Conservation (phyloP, 2,888 invertebrate genomes). For the Hydraecia micacea region DNA sequence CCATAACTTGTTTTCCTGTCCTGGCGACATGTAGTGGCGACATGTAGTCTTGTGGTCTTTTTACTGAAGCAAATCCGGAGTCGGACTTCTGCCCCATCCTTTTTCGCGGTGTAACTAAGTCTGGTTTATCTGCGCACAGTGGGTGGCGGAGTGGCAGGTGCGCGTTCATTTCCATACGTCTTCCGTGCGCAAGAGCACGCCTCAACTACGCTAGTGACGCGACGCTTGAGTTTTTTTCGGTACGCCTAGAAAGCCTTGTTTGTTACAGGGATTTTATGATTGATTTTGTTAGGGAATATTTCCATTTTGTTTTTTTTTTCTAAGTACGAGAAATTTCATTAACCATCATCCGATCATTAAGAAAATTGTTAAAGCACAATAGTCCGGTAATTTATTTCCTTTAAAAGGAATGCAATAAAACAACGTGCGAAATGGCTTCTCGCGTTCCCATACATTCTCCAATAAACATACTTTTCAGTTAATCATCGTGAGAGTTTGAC, state of each 20-base stretch:
- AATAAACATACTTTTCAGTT: constrained; percentile 33
- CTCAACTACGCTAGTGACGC: constrained; percentile 32
- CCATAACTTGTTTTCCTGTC: background rate
- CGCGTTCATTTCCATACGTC: constrained; percentile 70
- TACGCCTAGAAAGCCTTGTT: constrained; percentile 27
- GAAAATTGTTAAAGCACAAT: background rate
- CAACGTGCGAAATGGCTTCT: background rate
- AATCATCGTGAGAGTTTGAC: constrained; percentile 47
- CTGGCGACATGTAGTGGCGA: background rate
- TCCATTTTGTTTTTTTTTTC: background rate
- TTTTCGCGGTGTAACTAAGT: constrained; percentile 28
- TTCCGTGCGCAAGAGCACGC: constrained; percentile 61
- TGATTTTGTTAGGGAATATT: constrained; percentile 8
- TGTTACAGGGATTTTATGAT: constrained; percentile 29
- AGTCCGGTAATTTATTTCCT: background rate
- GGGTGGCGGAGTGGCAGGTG: constrained; percentile 70
- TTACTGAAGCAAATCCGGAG: background rate
- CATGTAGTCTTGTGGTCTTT: background rate
- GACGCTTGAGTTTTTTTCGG: constrained; percentile 54
- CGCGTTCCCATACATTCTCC: constrained; percentile 20
- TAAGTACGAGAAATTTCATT: background rate
- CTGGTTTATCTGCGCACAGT: constrained; percentile 66
- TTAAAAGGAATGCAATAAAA: constrained; percentile 12
- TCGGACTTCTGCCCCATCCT: constrained; percentile 25
- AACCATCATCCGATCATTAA: background rate